Percentiles rank a stretch among this genome's conserved stretches.
Conservation (phyloP, 2,113 vertebrate genomes). For the Meleagris gallopavo region DNA sequence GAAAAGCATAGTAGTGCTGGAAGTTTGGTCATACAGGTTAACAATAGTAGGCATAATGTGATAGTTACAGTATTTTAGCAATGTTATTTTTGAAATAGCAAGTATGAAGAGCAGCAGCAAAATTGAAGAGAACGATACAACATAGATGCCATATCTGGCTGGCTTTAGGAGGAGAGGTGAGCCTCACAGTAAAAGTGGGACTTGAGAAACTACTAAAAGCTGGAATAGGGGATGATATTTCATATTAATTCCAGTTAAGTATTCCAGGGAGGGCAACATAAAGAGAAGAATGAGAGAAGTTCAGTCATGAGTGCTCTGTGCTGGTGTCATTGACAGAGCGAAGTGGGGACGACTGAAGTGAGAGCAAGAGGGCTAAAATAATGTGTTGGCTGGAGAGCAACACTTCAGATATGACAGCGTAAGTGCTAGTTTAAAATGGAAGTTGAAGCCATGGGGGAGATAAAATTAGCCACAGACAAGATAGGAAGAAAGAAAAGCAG, state of each 20-base stretch:
- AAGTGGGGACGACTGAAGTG: slow-evolving; percentile 31
- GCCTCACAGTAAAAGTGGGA: neutral
- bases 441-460: slow-evolving; percentile 59
- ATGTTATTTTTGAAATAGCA: neutral
- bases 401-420: slow-evolving; percentile 36
- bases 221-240: neutral
- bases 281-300: neutral
- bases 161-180: neutral
- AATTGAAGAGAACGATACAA: neutral
- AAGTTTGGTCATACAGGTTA: neutral
- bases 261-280: neutral
- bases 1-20: neutral
- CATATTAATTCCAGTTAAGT: slow-evolving; percentile 34
- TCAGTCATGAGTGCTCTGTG: neutral
- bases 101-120: neutral
- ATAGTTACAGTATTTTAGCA: neutral
- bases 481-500: slow-evolving; percentile 43
- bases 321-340: slow-evolving; percentile 12
- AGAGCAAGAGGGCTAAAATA: slow-evolving; percentile 54
- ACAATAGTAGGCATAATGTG: neutral
- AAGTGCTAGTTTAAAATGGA: slow-evolving; percentile 53
- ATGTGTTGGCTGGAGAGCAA: slow-evolving; percentile 54
- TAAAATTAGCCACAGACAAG: slow-evolving; percentile 62
- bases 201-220: neutral
- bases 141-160: neutral